Percentiles rank a stretch among this genome's conserved stretches.
These are phyloP conservation scores for Copsychus sechellarum DNA, from an alignment of 2,113 vertebrate species.

Conservation along the genomic window DNA sequence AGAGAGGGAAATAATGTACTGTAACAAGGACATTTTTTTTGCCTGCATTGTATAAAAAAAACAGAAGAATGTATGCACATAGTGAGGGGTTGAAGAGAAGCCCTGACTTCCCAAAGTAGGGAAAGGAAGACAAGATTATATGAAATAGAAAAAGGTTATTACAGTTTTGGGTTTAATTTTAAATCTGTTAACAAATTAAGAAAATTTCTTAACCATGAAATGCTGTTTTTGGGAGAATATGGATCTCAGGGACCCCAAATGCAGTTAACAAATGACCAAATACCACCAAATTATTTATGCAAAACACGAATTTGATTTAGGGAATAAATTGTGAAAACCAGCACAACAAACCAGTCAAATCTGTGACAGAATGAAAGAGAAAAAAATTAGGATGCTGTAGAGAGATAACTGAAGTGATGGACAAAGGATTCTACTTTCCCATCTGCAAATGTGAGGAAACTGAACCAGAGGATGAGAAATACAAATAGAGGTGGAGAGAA, in stretches of 20 bases:
- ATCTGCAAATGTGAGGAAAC: neutral
- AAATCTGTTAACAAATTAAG: neutral
- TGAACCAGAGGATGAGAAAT: neutral
- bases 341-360: neutral
- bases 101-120: neutral
- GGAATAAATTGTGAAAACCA: neutral
- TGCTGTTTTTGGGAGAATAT: neutral
- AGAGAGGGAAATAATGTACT: neutral
- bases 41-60: neutral
- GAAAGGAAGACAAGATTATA: neutral
- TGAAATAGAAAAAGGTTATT: neutral
- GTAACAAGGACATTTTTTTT: neutral
- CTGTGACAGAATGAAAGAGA: neutral
- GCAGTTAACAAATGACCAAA: neutral
- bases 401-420: neutral
- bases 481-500: neutral
- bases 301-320: neutral
- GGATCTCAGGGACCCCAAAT: neutral
- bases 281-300: neutral
- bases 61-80: accelerated
- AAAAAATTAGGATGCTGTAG: neutral
- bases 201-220: neutral
- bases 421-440: neutral
- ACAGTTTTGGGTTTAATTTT: neutral
- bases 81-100: neutral